Evolutionary conservation across 92 coral and sea anemone species (phyloP), one percentile per base, ranked within the genome.

Genomic region (Muricea muricata): DNA sequence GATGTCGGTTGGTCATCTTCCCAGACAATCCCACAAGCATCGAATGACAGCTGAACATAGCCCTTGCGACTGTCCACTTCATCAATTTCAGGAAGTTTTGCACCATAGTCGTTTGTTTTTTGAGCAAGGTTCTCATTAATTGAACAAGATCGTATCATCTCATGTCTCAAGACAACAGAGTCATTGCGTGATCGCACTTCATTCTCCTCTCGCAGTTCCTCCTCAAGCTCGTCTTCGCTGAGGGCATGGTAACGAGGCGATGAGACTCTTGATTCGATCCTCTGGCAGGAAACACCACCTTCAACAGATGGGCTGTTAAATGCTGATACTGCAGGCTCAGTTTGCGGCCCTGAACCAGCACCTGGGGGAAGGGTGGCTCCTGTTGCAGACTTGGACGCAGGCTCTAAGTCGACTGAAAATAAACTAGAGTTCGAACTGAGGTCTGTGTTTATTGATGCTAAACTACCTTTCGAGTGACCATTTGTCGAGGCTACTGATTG

Each of bases 231-330:
- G 35, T 78, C 83, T 20, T 78, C 83, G 35, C 23, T 78, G 17
- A 78, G 24, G 4, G 83, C 37, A 34, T 78, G 83, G 34, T 78
- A 78, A 21, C 71, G 37, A 33, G 83, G 83, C 20, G 83, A 78
- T 9, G 70, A 56, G 37, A 78, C 83, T 33, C 52, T 30, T 14
- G 67, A 15, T 25, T 39, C 46, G 54, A 15, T 18, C n/a, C n/a
- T n/a, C n/a, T n/a, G n/a, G n/a, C n/a, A n/a, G n/a, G 23, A 17
- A 20, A 18, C 23, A 52, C 20, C 60, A 52, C 37, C 70, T 28
- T 29, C 35, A 2, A 32, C 37, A 10, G 39, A 37, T 28, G 70
- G 23, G n/a, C 70, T 11, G n/a, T 28, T 25, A 63, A 28, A 11
- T 1, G 28, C 37, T 29, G 70, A 28, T 6, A 28, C 37, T 0